Evolutionary conservation across 2,888 invertebrate species (phyloP).

Genomic region (Cheilosia soror): DNA sequence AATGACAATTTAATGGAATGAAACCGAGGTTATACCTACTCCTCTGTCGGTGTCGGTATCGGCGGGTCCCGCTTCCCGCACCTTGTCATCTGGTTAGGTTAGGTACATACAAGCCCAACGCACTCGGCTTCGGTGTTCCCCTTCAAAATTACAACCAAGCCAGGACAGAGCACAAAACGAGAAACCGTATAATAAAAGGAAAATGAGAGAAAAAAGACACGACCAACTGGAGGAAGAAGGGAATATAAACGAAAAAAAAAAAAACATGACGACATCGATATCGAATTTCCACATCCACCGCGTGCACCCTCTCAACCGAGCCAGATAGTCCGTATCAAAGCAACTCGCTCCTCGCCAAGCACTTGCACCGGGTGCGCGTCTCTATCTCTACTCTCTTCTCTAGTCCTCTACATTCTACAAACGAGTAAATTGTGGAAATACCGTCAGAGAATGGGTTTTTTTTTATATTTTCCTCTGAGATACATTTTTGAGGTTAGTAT

Average conservation of each 20-base stretch:
- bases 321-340: constrained; percentile 22
- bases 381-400: neutral
- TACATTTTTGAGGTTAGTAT: constrained; percentile 14
- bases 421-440: constrained; percentile 24
- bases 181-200: neutral
- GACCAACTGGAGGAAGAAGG: neutral
- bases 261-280: constrained; percentile 52
- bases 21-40: constrained; percentile 1
- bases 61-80: neutral
- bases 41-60: neutral
- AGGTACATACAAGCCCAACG: neutral
- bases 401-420: constrained; percentile 24
- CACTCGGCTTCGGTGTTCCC: neutral
- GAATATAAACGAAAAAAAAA: neutral
- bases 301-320: constrained; percentile 42
- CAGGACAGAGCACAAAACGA: neutral
- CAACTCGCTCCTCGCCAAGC: constrained; percentile 7
- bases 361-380: constrained; percentile 49
- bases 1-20: constrained; percentile 51
- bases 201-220: neutral
- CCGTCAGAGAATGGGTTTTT: constrained; percentile 38
- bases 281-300: constrained; percentile 51
- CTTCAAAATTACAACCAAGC: neutral
- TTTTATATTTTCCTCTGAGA: constrained; percentile 5
- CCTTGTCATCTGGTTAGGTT: constrained; percentile 10